Base-by-base conservation (phyloP, 2,113 vertebrate genomes). In the Nothobranchius furzeri region DNA sequence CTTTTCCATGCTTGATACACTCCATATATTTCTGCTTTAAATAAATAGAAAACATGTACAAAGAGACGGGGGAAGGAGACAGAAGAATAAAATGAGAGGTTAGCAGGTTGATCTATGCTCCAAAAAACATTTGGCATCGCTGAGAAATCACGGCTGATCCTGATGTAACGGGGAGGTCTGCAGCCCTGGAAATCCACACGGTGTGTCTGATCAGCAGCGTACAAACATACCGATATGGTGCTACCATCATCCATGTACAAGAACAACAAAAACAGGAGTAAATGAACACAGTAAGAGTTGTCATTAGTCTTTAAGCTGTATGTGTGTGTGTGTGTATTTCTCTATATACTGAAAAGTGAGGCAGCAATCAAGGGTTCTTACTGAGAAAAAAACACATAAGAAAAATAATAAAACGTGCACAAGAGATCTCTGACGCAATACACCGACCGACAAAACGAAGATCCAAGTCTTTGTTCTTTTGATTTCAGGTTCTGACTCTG, bases 21-120 rank as follows among this genome's bases (percentile, higher is more conserved):
- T 92, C 90, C 82, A 88, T 90, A 93, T 89, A 90, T 69, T 85
- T 90, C 85, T 90, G 89, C 89, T 84, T 91, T 91, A 90, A 92
- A 93, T 94, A 93, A 94, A 92, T 93, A 92, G 81, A 87, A 86
- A 84, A 87, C 87, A 64, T 91, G 83, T 91, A 92, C 85, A 91
- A 90, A 90, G 82, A 89, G 79, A 81, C 42, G 63, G 46, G 60
- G 71, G 71, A 20, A 4, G 59, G 64, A 57, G 71, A 80, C 36
- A 69, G 70, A 68, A 69, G 51, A 10, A 66, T 49, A 75, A 77
- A 69, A 66, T 52, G 57, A 68, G 8, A 61, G 65, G 71, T 70
- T 61, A 69, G 76, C 86, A 79, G 73, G 56, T 30, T 83, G 68
- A 67, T 67, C 43, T 78, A 76, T 75, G 73, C 72, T 80, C 70